These are phyloP conservation scores for Numenius phaeopus DNA, from an alignment of 2,797 vertebrate species.

Conservation along the genomic window DNA sequence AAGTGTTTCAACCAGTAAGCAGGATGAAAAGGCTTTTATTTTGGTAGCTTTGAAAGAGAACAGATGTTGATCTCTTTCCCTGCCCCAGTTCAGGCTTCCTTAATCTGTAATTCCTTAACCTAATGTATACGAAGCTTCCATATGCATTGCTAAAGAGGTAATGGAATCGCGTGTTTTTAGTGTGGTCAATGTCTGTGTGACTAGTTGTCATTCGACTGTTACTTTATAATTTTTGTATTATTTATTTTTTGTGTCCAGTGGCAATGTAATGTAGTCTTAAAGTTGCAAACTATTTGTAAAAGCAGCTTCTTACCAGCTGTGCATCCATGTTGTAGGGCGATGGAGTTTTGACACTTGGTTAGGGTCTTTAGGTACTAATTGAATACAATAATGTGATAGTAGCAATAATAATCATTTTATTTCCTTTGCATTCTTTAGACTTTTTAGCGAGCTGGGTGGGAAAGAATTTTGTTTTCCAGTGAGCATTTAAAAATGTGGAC, in stretches of 20 bases:
- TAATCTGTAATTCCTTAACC: not conserved
- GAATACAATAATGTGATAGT: not conserved
- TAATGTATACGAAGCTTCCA: not conserved
- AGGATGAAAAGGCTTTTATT: conserved; percentile 11
- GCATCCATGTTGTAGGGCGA: not conserved
- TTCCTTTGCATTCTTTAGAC: not conserved
- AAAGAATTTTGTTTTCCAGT: not conserved
- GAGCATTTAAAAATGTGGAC: not conserved
- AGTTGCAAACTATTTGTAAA: not conserved
- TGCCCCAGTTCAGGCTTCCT: not conserved
- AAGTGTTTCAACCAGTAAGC: conserved; percentile 9
- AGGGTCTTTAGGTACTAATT: not conserved
- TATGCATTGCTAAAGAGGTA: not conserved
- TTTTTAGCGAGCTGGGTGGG: not conserved
- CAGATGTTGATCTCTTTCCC: not conserved
- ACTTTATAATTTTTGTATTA: not conserved
- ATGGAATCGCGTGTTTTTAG: not conserved
- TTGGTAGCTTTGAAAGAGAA: conserved; percentile 18
- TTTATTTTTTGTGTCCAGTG: not conserved
- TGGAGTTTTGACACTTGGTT: not conserved
- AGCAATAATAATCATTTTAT: not conserved
- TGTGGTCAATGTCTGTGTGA: not conserved
- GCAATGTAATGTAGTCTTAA: not conserved
- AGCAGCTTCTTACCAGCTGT: not conserved
- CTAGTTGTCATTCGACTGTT: not conserved